A percentile compares a stretch with the other conserved stretches of the same genome.
Evolutionary conservation across 2,888 invertebrate species (phyloP).

Genomic region (Anoplius nigerrimus): DNA sequence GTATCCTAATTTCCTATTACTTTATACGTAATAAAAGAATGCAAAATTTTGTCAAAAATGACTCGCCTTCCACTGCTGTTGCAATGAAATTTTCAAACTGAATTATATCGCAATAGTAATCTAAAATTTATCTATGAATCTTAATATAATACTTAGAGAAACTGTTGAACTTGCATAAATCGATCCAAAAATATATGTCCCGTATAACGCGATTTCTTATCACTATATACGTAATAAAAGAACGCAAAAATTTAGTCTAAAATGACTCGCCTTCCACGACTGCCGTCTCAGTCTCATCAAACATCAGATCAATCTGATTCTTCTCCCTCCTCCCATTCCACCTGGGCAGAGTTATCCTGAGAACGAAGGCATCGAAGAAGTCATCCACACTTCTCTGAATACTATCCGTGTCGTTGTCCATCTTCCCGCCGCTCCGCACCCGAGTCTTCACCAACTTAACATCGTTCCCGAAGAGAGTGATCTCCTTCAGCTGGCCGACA

Average conservation of each 20-base stretch:
- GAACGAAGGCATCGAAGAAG: conserved; percentile 79
- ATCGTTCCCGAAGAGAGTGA: conserved; percentile 78
- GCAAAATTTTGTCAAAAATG: too few relatives aligned
- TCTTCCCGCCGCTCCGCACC: conserved; percentile 34
- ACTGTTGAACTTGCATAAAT: too few relatives aligned
- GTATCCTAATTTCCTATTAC: too few relatives aligned
- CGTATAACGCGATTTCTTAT: not conserved
- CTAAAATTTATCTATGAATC: too few relatives aligned
- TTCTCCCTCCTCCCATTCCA: conserved; percentile 61
- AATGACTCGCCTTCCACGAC: conserved; percentile 61
- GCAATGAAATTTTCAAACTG: too few relatives aligned
- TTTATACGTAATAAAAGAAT: too few relatives aligned
- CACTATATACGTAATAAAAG: too few relatives aligned
- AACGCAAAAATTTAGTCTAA: not conserved
- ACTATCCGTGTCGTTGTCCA: conserved; percentile 58
- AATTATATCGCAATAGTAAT: too few relatives aligned
- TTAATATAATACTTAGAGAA: too few relatives aligned
- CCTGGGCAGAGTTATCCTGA: conserved; percentile 71
- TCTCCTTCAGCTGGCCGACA: conserved; percentile 77
- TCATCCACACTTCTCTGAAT: conserved; percentile 78
- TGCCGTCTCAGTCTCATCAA: conserved; percentile 60
- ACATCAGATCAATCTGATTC: conserved; percentile 70
- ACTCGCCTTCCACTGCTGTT: too few relatives aligned
- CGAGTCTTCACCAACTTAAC: conserved; percentile 77
- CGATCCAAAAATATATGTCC: too few relatives aligned